Evolutionary conservation across 2,888 invertebrate species (phyloP).

Genomic region (Drosophila putrida): DNA sequence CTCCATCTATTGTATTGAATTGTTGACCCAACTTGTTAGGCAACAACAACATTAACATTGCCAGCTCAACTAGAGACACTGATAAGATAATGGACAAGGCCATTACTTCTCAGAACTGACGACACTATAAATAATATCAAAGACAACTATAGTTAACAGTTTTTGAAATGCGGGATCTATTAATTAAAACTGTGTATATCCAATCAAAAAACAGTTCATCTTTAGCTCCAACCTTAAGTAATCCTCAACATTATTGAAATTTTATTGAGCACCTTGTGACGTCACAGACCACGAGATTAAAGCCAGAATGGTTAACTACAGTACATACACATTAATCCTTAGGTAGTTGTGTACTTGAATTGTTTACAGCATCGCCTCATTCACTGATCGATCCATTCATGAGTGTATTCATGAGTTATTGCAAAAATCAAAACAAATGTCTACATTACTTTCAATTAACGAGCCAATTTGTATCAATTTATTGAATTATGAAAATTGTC

Average conservation of each 20-base stretch:
- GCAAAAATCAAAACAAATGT: conserved; percentile 57
- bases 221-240: background rate
- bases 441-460: conserved; percentile 54
- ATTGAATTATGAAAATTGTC: conserved; percentile 49
- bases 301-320: background rate
- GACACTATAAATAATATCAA: conserved; percentile 34
- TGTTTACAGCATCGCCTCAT: conserved; percentile 49
- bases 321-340: background rate
- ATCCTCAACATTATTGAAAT: background rate
- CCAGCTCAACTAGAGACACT: background rate
- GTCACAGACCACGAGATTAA: conserved; percentile 22
- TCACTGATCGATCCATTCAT: conserved; percentile 48
- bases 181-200: conserved; percentile 8
- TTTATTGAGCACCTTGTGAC: conserved; percentile 16
- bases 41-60: conserved; percentile 19
- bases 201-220: background rate
- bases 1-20: conserved; percentile 42
- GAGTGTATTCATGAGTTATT: conserved; percentile 44
- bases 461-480: conserved; percentile 51
- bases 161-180: conserved; percentile 34
- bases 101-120: conserved; percentile 32
- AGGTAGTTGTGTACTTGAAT: conserved; percentile 1
- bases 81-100: conserved; percentile 59
- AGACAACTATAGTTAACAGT: background rate
- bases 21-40: conserved; percentile 67